phyloP scores from a whole-genome alignment of 2,888 invertebrate genomes.

The Brenthis hecate region DNA sequence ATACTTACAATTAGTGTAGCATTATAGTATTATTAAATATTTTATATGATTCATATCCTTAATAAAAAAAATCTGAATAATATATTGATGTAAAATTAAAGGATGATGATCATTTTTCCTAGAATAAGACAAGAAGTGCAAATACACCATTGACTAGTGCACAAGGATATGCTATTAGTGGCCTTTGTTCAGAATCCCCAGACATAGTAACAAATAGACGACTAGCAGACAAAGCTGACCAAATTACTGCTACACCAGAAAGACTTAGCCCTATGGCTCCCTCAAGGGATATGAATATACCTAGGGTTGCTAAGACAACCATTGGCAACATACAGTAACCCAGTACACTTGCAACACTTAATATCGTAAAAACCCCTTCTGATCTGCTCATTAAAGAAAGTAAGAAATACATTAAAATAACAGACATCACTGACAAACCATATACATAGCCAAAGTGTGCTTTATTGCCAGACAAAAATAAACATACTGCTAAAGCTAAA shows the following conservation, averaged over 20 bases:
- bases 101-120: slow-evolving; percentile 38
- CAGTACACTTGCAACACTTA: slow-evolving; percentile 92
- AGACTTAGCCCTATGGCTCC: slow-evolving; percentile 86
- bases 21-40: no score
- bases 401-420: slow-evolving; percentile 93
- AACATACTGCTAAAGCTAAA: slow-evolving; percentile 85
- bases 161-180: slow-evolving; percentile 95
- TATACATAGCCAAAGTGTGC: slow-evolving; percentile 97
- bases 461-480: slow-evolving; percentile 88
- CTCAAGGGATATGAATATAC: slow-evolving; percentile 90
- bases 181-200: slow-evolving; percentile 92
- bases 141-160: slow-evolving; percentile 96
- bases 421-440: slow-evolving; percentile 94
- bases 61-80: neutral
- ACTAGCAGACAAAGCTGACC: slow-evolving; percentile 96
- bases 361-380: slow-evolving; percentile 87
- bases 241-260: slow-evolving; percentile 87
- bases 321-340: slow-evolving; percentile 97
- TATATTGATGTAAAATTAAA: slow-evolving; percentile 3
- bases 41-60: no score
- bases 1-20: no score
- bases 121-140: slow-evolving; percentile 95
- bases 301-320: slow-evolving; percentile 91
- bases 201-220: slow-evolving; percentile 95
- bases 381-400: slow-evolving; percentile 89